These are phyloP conservation scores for Chamaea fasciata DNA, from an alignment of 2,113 vertebrate species.

Conservation along the genomic window DNA sequence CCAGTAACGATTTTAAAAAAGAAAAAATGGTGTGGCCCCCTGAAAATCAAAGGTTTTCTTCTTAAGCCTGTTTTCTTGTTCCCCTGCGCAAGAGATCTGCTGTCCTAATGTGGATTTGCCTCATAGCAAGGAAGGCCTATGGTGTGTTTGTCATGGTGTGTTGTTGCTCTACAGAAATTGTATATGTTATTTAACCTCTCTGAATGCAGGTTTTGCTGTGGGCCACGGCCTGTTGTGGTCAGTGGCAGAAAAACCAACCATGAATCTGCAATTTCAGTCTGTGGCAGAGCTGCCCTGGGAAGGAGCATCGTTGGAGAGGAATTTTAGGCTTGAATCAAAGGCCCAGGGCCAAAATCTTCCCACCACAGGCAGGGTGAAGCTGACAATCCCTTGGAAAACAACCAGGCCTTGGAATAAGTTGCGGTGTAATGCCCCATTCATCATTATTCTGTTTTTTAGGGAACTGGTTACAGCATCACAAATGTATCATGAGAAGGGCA, in stretches of 20 bases:
- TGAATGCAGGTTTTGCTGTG: background rate
- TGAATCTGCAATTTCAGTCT: background rate
- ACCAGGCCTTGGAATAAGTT: background rate
- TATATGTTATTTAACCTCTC: background rate
- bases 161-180: background rate
- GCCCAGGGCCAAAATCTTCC: background rate
- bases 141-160: background rate
- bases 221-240: background rate
- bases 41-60: background rate
- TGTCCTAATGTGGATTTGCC: background rate
- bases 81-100: background rate
- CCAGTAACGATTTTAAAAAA: background rate
- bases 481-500: background rate
- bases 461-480: background rate
- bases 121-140: background rate
- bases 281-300: background rate
- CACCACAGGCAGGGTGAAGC: background rate
- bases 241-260: background rate
- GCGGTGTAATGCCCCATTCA: background rate
- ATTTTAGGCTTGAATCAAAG: background rate
- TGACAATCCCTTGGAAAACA: background rate
- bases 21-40: fast-evolving
- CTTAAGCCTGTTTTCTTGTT: background rate
- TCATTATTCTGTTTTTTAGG: background rate
- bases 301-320: background rate